These are phyloP conservation scores for Zosterops borbonicus DNA, from an alignment of 2,113 vertebrate species.

Conservation along the genomic window DNA sequence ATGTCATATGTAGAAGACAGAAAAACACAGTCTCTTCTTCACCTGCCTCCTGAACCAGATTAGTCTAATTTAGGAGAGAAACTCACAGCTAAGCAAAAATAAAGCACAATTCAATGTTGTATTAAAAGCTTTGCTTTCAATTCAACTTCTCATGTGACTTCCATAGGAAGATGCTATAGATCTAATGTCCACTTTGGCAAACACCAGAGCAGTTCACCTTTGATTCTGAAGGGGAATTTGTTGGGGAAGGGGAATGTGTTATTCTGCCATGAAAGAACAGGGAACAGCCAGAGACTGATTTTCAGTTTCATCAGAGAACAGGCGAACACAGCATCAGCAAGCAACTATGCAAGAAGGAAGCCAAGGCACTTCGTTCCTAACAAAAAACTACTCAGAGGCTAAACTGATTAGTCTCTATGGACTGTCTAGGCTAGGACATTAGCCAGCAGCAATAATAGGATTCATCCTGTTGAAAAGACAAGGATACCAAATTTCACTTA, in stretches of 20 bases:
- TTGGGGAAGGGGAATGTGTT: background rate
- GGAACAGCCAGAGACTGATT: background rate
- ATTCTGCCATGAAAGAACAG: background rate
- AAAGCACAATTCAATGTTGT: background rate
- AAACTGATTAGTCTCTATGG: background rate
- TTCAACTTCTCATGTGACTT: background rate
- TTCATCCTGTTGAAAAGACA: background rate
- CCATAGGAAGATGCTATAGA: background rate
- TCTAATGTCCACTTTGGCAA: background rate
- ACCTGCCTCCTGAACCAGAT: background rate
- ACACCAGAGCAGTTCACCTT: background rate
- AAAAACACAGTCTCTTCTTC: background rate
- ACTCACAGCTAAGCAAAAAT: background rate
- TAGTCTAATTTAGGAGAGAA: background rate
- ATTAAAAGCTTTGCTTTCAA: background rate
- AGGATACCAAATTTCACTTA: conserved; percentile 67
- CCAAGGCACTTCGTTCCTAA: background rate
- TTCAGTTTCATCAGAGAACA: background rate
- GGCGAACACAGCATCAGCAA: background rate
- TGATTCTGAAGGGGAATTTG: background rate
- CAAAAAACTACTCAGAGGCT: background rate
- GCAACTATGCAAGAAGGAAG: background rate
- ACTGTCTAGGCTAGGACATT: background rate
- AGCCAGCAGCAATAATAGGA: background rate
- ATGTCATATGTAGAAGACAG: background rate